phyloP scores from a whole-genome alignment of 1,140 invertebrate genomes.

The Drosophila bipectinata region DNA sequence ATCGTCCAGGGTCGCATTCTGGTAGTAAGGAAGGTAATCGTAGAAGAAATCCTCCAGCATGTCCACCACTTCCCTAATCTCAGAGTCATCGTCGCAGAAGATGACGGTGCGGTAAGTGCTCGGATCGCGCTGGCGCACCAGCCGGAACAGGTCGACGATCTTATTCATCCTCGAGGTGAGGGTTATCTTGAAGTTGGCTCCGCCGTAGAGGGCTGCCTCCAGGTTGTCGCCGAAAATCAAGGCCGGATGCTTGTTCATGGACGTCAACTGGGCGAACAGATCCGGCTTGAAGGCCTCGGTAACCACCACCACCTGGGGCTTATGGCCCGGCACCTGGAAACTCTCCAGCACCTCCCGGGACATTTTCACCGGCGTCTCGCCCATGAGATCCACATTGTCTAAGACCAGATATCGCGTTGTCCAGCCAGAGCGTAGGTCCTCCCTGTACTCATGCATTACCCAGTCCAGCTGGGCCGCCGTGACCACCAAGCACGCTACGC shows the following conservation, averaged over 20 bases:
- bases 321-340: neutral
- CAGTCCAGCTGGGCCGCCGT: slow-evolving; percentile 48
- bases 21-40: slow-evolving; percentile 52
- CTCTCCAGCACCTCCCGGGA: slow-evolving; percentile 1
- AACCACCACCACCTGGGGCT: slow-evolving; percentile 44
- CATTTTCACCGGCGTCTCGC: neutral
- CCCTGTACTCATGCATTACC: no score
- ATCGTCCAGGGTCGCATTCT: slow-evolving; percentile 23
- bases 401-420: slow-evolving; percentile 35
- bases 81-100: slow-evolving; percentile 34
- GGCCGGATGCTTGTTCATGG: slow-evolving; percentile 19
- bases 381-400: slow-evolving; percentile 60
- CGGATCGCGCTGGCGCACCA: slow-evolving; percentile 41
- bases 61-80: slow-evolving; percentile 21
- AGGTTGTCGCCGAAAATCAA: slow-evolving; percentile 58
- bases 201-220: slow-evolving; percentile 60
- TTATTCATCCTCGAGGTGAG: slow-evolving; percentile 10
- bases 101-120: slow-evolving; percentile 37
- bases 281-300: slow-evolving; percentile 26
- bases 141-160: neutral
- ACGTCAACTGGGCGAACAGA: slow-evolving; percentile 6
- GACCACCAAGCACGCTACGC: slow-evolving; percentile 47
- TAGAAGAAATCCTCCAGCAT: slow-evolving; percentile 6
- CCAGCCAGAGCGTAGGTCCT: slow-evolving; percentile 1
- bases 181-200: neutral